Conservation (phyloP, 92 coral and sea anemone genomes). For the Paramuricea clavata region DNA sequence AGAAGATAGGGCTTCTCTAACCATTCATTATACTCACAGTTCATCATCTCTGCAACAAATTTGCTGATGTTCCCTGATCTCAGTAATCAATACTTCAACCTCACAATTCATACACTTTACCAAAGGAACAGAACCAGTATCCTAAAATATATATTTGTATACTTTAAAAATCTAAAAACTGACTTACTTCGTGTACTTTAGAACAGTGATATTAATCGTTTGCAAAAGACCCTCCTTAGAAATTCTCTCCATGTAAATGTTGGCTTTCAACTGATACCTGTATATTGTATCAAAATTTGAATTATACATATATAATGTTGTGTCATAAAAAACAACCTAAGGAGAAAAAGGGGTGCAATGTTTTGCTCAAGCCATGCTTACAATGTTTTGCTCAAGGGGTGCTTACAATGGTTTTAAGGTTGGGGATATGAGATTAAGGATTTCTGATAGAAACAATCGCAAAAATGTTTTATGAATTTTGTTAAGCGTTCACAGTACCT, state of each 20-base stretch:
- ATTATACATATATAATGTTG: constrained; percentile 14
- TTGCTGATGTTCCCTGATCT: constrained; percentile 9
- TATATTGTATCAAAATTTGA: too few species aligned
- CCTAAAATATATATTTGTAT: too few species aligned
- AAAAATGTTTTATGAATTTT: not conserved
- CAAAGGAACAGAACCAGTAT: not conserved
- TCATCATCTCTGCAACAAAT: constrained; percentile 3
- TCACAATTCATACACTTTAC: not conserved
- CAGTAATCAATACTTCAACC: constrained; percentile 7
- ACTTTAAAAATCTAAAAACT: too few species aligned
- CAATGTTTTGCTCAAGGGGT: not conserved
- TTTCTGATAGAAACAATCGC: too few species aligned
- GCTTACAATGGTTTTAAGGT: not conserved
- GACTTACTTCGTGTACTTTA: too few species aligned
- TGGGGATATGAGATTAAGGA: too few species aligned
- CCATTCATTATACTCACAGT: not conserved
- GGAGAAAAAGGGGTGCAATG: constrained; percentile 32
- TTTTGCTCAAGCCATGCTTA: not conserved
- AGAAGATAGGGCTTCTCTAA: too few species aligned
- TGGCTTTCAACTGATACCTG: not conserved
- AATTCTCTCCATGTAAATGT: not conserved
- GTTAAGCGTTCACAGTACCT: constrained; percentile 1
- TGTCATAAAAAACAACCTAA: constrained; percentile 29
- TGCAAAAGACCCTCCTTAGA: too few species aligned
- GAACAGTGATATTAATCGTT: not conserved